Conservation (phyloP, 2,888 invertebrate species). For the Eupithecia subfuscata region DNA sequence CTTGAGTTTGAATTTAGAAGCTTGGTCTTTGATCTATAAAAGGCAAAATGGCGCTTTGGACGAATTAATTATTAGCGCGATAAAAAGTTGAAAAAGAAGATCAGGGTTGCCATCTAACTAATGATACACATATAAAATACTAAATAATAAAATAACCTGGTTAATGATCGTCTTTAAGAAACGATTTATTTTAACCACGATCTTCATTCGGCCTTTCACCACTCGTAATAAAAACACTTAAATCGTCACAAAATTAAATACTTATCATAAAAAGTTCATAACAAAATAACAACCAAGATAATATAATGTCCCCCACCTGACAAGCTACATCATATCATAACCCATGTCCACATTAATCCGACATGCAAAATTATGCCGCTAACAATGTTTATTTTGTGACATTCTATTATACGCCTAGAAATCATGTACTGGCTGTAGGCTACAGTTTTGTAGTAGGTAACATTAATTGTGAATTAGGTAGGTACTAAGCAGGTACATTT, state of each 20-base stretch:
- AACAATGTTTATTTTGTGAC: conserved; percentile 7
- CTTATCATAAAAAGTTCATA: conserved; percentile 27
- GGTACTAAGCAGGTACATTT: not conserved
- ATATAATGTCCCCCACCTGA: conserved; percentile 57
- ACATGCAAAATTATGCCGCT: conserved; percentile 38
- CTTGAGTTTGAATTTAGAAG: not conserved
- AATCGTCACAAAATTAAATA: conserved; percentile 20
- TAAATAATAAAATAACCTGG: not conserved
- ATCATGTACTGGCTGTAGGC: not conserved
- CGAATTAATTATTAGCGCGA: not conserved
- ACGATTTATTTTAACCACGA: not conserved
- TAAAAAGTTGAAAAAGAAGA: not conserved
- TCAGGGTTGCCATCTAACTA: not conserved
- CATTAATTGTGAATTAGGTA: not conserved
- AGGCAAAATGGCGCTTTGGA: not conserved
- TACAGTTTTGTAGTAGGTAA: not conserved
- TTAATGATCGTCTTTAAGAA: not conserved
- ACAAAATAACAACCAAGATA: conserved; percentile 41
- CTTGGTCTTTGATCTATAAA: not conserved
- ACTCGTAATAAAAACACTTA: not conserved
- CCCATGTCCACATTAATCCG: conserved; percentile 62
- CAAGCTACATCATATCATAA: conserved; percentile 56
- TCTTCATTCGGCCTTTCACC: not conserved
- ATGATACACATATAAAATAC: no score
- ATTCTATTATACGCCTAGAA: conserved; percentile 18